Base-by-base conservation (phyloP, 2,888 invertebrate genomes). In the Phengaris alcon region DNA sequence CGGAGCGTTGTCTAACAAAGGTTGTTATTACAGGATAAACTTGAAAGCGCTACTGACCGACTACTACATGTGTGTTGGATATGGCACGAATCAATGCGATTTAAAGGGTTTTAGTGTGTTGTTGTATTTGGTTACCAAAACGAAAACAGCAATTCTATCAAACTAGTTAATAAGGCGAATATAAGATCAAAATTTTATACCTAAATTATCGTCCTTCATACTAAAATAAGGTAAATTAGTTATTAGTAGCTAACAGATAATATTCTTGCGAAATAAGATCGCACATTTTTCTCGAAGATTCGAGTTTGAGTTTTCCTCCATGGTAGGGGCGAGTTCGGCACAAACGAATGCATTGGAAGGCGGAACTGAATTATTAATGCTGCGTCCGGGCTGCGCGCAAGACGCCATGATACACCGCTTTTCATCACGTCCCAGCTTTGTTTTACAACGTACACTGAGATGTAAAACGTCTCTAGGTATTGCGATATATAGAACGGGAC, bases 281-380 rank as follows among this genome's bases (percentile, higher is more conserved):
- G 15, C 13, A 35, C 35, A 52, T 8, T 10, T 12, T 52, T 64
- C n/a, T 55, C 1, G 12, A 35, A 35, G 3, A 3, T 54, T 72
- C 44, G 13, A 54, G 72, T 52, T 22, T 12, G 54, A 72, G 52
- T 72, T 13, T 54, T 8, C 72, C 22, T 48, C 6, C 3, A 35
- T 22, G 74, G 80, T 79, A 79, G 69, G 74, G 75, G 77, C 73
- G 52, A 64, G 70, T 72, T 74, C 77, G 77, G 81, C 83, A 81
- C 87, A 87, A 85, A 87, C 85, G 87, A 85, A 84, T 85, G 85
- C 86, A 85, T 81, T 82, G 80, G 80, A 82, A 83, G 82, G 82
- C 82, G 79, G 81, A 78, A 79, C 82, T 88, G 87, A 85, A 88
- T 88, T 88, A 88, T 88, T 88, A 85, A 88, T 87, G 84, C 77